phyloP scores from a whole-genome alignment of 1,140 invertebrate species.

The Megalopta genalis region DNA sequence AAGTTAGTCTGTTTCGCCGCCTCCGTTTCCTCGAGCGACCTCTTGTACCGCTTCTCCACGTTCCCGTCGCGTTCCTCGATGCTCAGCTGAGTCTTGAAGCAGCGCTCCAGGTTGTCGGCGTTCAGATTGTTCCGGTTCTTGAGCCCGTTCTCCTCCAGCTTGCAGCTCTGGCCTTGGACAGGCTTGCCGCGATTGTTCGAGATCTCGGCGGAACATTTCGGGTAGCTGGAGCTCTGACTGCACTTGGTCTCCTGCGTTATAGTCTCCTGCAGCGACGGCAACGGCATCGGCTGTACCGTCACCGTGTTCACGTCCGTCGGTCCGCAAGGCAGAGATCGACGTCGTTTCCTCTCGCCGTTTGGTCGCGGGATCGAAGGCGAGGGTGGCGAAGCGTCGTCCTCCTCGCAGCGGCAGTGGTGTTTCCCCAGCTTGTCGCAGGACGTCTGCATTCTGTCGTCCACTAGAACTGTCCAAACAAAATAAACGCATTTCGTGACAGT shows the following conservation, averaged over 20 bases:
- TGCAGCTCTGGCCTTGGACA: slow-evolving; percentile 29
- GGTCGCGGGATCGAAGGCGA: slow-evolving; percentile 68
- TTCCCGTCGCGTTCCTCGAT: slow-evolving; percentile 71
- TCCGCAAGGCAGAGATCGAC: slow-evolving; percentile 76
- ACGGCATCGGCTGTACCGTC: slow-evolving; percentile 54
- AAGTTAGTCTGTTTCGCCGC: neutral
- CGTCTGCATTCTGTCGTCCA: slow-evolving; percentile 86
- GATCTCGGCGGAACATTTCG: slow-evolving; percentile 30
- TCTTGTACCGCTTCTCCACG: slow-evolving; percentile 75
- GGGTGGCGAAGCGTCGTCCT: slow-evolving; percentile 78
- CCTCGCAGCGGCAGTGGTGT: slow-evolving; percentile 84
- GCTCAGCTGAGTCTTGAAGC: slow-evolving; percentile 71
- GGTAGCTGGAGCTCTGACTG: slow-evolving; percentile 29
- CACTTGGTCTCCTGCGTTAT: slow-evolving; percentile 21
- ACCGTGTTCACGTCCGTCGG: slow-evolving; percentile 51
- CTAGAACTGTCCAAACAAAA: slow-evolving; percentile 70
- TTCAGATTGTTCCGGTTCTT: slow-evolving; percentile 50
- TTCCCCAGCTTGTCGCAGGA: slow-evolving; percentile 86
- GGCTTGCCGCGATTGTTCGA: slow-evolving; percentile 30
- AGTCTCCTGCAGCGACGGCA: slow-evolving; percentile 60
- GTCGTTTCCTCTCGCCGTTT: slow-evolving; percentile 75
- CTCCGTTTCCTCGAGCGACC: slow-evolving; percentile 52
- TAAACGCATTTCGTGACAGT: neutral
- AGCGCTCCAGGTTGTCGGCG: slow-evolving; percentile 68
- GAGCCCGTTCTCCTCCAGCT: slow-evolving; percentile 41